Percentiles rank a stretch among this genome's conserved stretches.
Conservation (phyloP, 2,888 invertebrate genomes). For the Ophion obscuratus region DNA sequence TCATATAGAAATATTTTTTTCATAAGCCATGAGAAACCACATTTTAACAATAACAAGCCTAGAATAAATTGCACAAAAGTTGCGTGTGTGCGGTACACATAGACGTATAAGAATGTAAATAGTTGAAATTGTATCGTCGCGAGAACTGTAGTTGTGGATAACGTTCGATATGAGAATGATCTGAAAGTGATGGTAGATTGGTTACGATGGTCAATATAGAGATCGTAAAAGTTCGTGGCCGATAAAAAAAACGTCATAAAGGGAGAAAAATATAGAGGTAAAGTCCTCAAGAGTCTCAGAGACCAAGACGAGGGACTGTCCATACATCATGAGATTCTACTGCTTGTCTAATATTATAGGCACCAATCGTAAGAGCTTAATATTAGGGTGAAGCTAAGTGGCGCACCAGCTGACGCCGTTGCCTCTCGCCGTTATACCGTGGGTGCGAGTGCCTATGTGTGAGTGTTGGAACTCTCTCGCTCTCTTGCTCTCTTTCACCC, state of each 20-base stretch:
- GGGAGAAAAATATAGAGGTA: constrained; percentile 42
- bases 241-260: constrained; percentile 41
- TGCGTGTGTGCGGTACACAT: not conserved
- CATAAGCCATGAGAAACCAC: not conserved
- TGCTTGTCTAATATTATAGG: constrained; percentile 83
- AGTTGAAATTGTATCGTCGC: not conserved
- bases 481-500: constrained; percentile 72
- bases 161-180: constrained; percentile 41
- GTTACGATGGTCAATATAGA: constrained; percentile 59
- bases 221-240: constrained; percentile 56
- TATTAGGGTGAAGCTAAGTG: constrained; percentile 85
- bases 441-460: constrained; percentile 30
- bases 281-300: constrained; percentile 36
- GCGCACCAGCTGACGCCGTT: constrained; percentile 86
- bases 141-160: constrained; percentile 7
- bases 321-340: constrained; percentile 82
- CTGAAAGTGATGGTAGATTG: constrained; percentile 49
- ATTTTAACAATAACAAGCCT: not conserved
- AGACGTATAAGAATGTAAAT: not conserved
- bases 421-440: constrained; percentile 51
- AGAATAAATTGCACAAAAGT: not conserved
- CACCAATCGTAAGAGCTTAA: constrained; percentile 84
- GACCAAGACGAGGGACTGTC: constrained; percentile 58
- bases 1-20: too few species aligned
- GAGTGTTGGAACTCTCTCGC: constrained; percentile 39